Evolutionary conservation across 2,888 invertebrate species (phyloP), one percentile per base, ranked within the genome.

Genomic region (Zygogramma bicolorata): DNA sequence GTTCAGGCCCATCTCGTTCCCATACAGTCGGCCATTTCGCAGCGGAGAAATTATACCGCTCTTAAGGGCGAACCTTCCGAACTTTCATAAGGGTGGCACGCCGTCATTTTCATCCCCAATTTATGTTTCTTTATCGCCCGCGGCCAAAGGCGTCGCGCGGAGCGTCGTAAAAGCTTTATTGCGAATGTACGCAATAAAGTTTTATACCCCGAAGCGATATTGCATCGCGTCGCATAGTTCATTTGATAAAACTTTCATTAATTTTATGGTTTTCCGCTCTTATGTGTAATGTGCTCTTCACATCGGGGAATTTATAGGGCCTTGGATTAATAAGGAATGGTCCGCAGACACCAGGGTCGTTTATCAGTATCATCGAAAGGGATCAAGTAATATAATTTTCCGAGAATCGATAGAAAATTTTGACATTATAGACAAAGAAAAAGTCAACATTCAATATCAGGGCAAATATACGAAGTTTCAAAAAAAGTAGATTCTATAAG

Each of bases 201-300:
- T 79, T 81, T 78, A 78, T 80, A 59, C 66, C 68, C 68, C 63
- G 70, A 65, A 69, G 65, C 73, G 74, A 81, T 77, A 81, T 81
- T 78, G 80, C 76, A 71, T 67, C 69, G 73, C 74, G 74, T 76
- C 75, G 75, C 77, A 76, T 79, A 74, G 75, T 75, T 75, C 76
- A 75, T 80, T 76, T 76, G 77, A 79, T 80, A 77, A 75, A 78
- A 79, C 79, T 79, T 81, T 80, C 81, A 81, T 81, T 80, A 81
- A 79, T 77, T 80, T 81, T 79, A 80, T 74, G 75, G 71, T 71
- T 27, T 65, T 59, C n/a, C 71, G 72, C 72, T 73, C 74, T 70
- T 74, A 72, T 76, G 73, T 70, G 76, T 72, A 75, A 72, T 74
- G 72, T 72, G 57, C 65, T 38, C 42, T 67, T 61, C 59, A 76